These are phyloP conservation scores for Ectropis crepuscularia DNA, from an alignment of 2,888 invertebrate species.

Conservation along the genomic window DNA sequence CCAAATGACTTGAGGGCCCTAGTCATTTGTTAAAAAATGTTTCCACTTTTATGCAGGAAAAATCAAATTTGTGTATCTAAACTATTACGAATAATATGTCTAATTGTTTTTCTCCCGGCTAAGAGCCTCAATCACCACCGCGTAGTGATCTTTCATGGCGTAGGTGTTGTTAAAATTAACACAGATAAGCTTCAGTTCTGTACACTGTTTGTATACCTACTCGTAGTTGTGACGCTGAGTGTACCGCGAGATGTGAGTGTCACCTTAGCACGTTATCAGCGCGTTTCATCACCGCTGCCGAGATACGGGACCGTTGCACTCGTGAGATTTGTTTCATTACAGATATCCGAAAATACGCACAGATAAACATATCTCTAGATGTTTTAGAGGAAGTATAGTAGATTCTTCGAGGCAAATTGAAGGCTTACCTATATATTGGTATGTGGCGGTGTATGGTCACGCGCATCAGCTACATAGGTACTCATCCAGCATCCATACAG, in stretches of 20 bases:
- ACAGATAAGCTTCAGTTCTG: too few relatives aligned
- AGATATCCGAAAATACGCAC: neutral
- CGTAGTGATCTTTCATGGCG: too few relatives aligned
- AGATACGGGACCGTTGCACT: slow-evolving; percentile 16
- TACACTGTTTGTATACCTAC: neutral
- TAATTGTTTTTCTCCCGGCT: neutral
- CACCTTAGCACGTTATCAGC: slow-evolving; percentile 13
- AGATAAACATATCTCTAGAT: neutral
- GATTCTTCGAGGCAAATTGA: too few relatives aligned
- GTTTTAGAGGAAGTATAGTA: neutral
- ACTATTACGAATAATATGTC: neutral
- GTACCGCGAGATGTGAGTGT: slow-evolving; percentile 12
- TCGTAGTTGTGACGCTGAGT: slow-evolving; percentile 2
- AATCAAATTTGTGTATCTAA: neutral
- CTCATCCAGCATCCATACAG: too few relatives aligned
- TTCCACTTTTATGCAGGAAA: too few relatives aligned
- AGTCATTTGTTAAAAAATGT: too few relatives aligned
- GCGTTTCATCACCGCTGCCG: slow-evolving; percentile 23
- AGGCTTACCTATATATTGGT: too few relatives aligned
- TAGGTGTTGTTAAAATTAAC: too few relatives aligned
- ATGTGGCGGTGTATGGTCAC: too few relatives aligned
- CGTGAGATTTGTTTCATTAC: neutral
- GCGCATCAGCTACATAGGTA: too few relatives aligned
- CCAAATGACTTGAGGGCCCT: too few relatives aligned
- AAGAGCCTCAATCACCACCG: too few relatives aligned